Evolutionary conservation across 1,140 invertebrate genomes (phyloP).

Genomic region (Pantala flavescens): DNA sequence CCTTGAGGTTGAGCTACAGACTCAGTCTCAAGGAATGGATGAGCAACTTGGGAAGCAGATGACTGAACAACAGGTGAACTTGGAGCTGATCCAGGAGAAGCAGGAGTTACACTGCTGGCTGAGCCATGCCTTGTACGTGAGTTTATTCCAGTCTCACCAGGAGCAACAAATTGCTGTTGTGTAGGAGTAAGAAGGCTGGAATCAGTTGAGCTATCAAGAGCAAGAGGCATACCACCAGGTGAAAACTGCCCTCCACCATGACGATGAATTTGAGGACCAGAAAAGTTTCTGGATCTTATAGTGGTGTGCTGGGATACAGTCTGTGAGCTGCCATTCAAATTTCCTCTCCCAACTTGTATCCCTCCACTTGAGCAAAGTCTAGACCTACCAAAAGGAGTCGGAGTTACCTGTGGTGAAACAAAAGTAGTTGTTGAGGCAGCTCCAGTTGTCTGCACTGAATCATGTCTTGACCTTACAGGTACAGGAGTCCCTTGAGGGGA

Average conservation of each 20-base stretch:
- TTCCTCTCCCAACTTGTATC: not conserved
- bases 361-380: constrained; percentile 27
- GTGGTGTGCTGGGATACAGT: not conserved
- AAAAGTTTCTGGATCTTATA: constrained; percentile 4
- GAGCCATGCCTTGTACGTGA: constrained; percentile 15
- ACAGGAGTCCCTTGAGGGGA: constrained; percentile 68
- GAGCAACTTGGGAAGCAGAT: not conserved
- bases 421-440: constrained; percentile 30
- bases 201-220: not conserved
- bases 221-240: not conserved
- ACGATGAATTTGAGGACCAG: not conserved
- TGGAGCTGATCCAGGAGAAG: constrained; percentile 22
- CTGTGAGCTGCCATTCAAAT: not conserved
- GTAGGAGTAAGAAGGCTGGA: not conserved
- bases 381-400: constrained; percentile 29
- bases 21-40: not conserved
- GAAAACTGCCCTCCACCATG: constrained; percentile 12
- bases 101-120: constrained; percentile 16
- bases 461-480: constrained; percentile 39
- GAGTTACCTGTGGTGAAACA: constrained; percentile 34
- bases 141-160: not conserved
- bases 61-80: constrained; percentile 19
- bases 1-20: not conserved
- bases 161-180: not conserved
- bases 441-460: constrained; percentile 31